Evolutionary conservation across 2,888 invertebrate genomes (phyloP).

Genomic region (Coremacera marginata): DNA sequence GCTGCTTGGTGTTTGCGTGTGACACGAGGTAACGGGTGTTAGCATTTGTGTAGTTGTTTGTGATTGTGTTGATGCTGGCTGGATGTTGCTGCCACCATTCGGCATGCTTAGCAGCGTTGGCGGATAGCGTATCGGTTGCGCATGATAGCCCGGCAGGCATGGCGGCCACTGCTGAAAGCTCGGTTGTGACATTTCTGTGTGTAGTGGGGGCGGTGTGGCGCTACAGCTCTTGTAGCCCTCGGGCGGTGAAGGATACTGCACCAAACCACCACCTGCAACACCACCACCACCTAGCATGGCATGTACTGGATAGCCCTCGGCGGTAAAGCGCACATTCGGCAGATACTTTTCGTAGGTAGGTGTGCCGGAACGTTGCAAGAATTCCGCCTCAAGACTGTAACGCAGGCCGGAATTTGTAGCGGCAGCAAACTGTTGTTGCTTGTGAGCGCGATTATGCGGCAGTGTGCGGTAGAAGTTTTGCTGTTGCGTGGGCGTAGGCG

Average conservation of each 20-base stretch:
- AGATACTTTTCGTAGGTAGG: constrained; percentile 72
- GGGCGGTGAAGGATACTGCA: constrained; percentile 78
- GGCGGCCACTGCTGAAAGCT: constrained; percentile 71
- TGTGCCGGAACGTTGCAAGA: constrained; percentile 71
- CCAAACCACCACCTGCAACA: constrained; percentile 42
- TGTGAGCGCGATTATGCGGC: constrained; percentile 76
- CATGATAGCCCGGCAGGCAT: constrained; percentile 71
- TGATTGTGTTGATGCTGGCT: constrained; percentile 28
- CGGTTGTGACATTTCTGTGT: neutral
- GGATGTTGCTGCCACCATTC: constrained; percentile 38
- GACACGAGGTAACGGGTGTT: constrained; percentile 66
- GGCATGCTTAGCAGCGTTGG: constrained; percentile 48
- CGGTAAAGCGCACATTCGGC: constrained; percentile 78
- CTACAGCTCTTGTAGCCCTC: constrained; percentile 73
- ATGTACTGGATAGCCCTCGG: constrained; percentile 79
- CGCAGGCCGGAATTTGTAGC: constrained; percentile 72
- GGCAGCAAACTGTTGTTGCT: constrained; percentile 60
- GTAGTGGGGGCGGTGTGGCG: constrained; percentile 45
- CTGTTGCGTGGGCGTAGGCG: constrained; percentile 52
- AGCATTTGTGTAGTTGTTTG: constrained; percentile 54
- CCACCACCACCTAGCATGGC: constrained; percentile 62
- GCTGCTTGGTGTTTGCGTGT: constrained; percentile 64
- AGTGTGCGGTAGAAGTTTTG: constrained; percentile 80
- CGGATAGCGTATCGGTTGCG: constrained; percentile 64
- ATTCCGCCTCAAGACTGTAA: constrained; percentile 77